Percentiles rank a stretch among this genome's conserved stretches.
These are phyloP conservation scores for Megaceryle alcyon DNA, from an alignment of 2,797 vertebrate species.

Conservation along the genomic window DNA sequence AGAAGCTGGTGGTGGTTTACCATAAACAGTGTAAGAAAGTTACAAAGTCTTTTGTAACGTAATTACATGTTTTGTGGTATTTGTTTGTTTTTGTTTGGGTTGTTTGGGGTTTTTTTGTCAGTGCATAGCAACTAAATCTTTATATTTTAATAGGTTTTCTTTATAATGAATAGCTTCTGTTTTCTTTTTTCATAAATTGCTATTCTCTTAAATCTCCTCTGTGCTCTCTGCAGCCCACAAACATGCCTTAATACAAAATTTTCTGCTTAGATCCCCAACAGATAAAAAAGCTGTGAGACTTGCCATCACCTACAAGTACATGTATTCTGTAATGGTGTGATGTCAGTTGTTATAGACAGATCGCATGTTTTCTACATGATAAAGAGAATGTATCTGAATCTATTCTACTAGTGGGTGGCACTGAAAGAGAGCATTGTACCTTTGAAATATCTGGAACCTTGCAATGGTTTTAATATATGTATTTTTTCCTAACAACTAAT, in stretches of 20 bases:
- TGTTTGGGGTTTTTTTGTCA: too few relatives aligned
- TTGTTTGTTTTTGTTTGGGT: not conserved
- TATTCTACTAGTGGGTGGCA: not conserved
- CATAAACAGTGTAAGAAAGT: not conserved
- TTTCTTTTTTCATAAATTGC: not conserved
- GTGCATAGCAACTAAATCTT: not conserved
- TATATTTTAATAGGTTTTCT: not conserved
- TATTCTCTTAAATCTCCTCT: not conserved
- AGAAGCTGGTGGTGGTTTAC: too few relatives aligned
- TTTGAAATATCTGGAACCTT: not conserved
- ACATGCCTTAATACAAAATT: not conserved
- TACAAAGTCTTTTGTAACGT: not conserved
- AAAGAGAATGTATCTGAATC: not conserved
- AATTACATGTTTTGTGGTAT: not conserved
- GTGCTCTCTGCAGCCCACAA: not conserved
- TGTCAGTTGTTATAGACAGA: not conserved
- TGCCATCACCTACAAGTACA: not conserved
- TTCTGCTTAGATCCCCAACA: not conserved
- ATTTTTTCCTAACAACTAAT: not conserved
- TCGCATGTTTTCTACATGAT: not conserved
- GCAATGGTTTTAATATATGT: not conserved
- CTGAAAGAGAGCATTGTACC: not conserved
- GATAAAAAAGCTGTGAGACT: not conserved
- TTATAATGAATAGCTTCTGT: not conserved
- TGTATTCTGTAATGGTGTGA: not conserved